phyloP scores from a whole-genome alignment of 1,140 invertebrate genomes.

The Pseudachorutes palmiensis region DNA sequence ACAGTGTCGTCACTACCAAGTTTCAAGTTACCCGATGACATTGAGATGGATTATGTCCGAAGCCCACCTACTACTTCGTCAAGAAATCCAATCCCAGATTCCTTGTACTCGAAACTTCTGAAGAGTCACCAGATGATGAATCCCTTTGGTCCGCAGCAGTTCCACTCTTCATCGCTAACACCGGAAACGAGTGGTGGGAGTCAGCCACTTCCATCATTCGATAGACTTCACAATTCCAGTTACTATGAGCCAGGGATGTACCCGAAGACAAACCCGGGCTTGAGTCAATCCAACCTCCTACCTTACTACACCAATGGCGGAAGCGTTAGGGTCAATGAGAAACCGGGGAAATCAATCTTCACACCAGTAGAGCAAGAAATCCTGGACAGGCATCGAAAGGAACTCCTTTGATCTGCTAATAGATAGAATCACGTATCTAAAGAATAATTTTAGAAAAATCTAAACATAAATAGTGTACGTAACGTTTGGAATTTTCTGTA shows the following conservation, averaged over 20 bases:
- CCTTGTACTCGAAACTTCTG: not conserved
- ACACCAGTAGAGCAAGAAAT: conserved; percentile 1
- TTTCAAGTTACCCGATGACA: not conserved
- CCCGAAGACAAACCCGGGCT: not conserved
- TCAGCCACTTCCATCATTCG: not conserved
- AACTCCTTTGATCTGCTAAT: not conserved
- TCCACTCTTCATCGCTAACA: not conserved
- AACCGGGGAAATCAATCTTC: not conserved
- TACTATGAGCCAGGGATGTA: not conserved
- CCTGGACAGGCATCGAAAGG: conserved; percentile 2
- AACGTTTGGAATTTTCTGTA: too few species aligned
- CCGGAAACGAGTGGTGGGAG: not conserved
- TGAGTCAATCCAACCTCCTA: not conserved
- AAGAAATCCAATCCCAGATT: conserved; percentile 1
- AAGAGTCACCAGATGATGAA: not conserved
- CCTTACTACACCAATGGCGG: conserved; percentile 1
- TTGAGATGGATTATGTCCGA: not conserved
- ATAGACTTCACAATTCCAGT: not conserved
- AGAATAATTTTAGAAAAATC: too few species aligned
- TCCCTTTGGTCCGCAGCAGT: not conserved
- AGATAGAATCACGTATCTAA: too few species aligned
- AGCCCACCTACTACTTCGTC: not conserved
- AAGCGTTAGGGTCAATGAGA: conserved; percentile 4
- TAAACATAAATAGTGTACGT: too few species aligned
- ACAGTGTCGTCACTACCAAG: not conserved